Evolutionary conservation across 2,797 vertebrate species (phyloP), one percentile per base, ranked within the genome.

Genomic region (Sebastes elongatus): DNA sequence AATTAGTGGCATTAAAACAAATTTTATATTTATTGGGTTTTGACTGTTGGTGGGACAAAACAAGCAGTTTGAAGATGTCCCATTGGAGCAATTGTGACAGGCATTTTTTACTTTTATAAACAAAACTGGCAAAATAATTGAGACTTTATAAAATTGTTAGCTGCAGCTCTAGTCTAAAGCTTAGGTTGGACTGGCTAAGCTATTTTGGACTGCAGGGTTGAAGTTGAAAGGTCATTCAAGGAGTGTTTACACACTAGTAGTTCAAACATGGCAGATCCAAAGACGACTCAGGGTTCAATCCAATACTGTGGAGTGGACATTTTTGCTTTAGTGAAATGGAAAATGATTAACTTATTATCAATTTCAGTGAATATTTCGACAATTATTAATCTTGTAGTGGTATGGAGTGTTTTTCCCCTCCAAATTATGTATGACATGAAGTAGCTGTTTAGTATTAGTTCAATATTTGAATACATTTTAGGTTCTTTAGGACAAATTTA

Each of bases 181-280:
- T 69, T 7, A 23, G 4, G 14, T 27, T 57, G 76, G 35, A 38
- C 35, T 38, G 35, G 35, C 35, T 38, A 38, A 38, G 35, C 35
- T 38, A 57, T 46, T 81, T 74, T 32, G 28, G 30, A 20, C 35
- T 11, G 18, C 7, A 38, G n/a, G 66, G 64, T 53, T 60, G 16
- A 10, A 20, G 49, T 6, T 79, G 28, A 77, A 67, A 62, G 42
- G 35, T 53, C 35, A 66, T 13, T n/a, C 8, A 11, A 56, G 25
- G 8, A 60, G 23, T 79, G 63, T 82, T 89, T 72, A 72, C 80
- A 86, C 42, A 82, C 46, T 16, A 38, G 55, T 81, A 35, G 33
- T 35, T 81, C 57, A 87, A 82, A 80, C 52, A 57, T 56, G 22
- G 60, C 46, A 60, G n/a, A 78, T 13, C 38, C 62, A 64, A 53